Base-by-base conservation (phyloP, 2,113 vertebrate species). In the Danionella cerebrum region DNA sequence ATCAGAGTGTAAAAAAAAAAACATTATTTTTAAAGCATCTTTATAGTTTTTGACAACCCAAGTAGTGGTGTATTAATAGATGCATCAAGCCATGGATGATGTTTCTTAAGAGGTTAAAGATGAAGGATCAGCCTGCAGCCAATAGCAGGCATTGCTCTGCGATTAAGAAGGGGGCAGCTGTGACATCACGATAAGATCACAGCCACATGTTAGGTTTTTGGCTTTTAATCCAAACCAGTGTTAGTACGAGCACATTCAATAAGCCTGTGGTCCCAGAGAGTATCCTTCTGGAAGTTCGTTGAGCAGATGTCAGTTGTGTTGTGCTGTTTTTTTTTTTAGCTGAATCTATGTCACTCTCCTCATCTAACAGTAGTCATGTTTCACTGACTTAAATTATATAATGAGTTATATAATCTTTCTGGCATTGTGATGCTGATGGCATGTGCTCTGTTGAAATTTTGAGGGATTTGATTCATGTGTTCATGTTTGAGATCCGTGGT, bases 201-300 rank as follows among this genome's bases (percentile, higher is more conserved):
- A 72, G 82, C 70, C 80, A 83, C 79, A 78, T 80, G 76, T 84
- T 81, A 83, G 86, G 86, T 69, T 51, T 55, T 42, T 50, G 44
- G 52, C 36, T 33, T 42, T 58, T 74, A 59, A 69, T 69, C 36
- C 44, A 33, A 39, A 57, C 41, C 31, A 35, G 25, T n/a, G 29
- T 29, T 19, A 62, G 55, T 11, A 11, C 58, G 27, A 38, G 38
- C 41, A 58, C 24, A 18, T 29, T 31, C n/a, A n/a, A n/a, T n/a
- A n/a, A n/a, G n/a, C n/a, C n/a, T n/a, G n/a, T n/a, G n/a, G n/a
- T n/a, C n/a, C n/a, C n/a, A n/a, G n/a, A n/a, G n/a, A n/a, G n/a
- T 41, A 62, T 72, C 35, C 38, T 48, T 10, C 39, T 54, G 57
- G 48, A 67, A 62, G 24, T 38, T 67, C 22, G 14, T 38, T 6